Evolutionary conservation across 2,113 vertebrate genomes (phyloP).

Genomic region (Trematocara zebra): DNA sequence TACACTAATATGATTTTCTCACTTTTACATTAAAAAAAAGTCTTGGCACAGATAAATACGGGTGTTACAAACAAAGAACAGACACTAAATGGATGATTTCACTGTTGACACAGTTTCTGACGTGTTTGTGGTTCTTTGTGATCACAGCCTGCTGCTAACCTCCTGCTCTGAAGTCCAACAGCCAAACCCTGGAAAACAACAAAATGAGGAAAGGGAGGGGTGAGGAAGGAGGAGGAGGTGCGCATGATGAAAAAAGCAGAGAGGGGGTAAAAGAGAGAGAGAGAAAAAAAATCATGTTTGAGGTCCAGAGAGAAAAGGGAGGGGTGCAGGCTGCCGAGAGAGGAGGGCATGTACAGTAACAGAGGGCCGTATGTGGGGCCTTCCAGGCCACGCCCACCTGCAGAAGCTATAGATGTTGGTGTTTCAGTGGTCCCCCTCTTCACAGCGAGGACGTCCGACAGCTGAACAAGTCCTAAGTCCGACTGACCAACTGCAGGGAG

Average conservation of each 20-base stretch:
- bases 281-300: background rate
- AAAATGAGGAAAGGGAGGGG: background rate
- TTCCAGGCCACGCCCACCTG: conserved; percentile 23
- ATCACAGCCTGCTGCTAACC: background rate
- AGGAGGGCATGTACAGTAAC: background rate
- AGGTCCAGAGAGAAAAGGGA: background rate
- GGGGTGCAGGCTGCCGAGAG: background rate
- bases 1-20: background rate
- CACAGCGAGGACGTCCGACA: conserved; percentile 28
- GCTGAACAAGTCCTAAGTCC: conserved; percentile 43
- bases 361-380: background rate
- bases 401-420: conserved; percentile 29
- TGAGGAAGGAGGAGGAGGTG: background rate
- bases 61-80: background rate
- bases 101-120: background rate
- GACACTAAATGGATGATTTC: background rate
- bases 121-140: background rate
- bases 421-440: background rate
- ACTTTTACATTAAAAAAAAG: background rate
- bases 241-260: background rate
- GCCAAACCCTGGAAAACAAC: background rate
- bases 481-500: background rate
- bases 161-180: background rate
- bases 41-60: background rate
- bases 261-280: background rate